A percentile compares a stretch with the other conserved stretches of the same genome.
Evolutionary conservation across 2,797 vertebrate species (phyloP).

Genomic region (Fistularia tabacaria): DNA sequence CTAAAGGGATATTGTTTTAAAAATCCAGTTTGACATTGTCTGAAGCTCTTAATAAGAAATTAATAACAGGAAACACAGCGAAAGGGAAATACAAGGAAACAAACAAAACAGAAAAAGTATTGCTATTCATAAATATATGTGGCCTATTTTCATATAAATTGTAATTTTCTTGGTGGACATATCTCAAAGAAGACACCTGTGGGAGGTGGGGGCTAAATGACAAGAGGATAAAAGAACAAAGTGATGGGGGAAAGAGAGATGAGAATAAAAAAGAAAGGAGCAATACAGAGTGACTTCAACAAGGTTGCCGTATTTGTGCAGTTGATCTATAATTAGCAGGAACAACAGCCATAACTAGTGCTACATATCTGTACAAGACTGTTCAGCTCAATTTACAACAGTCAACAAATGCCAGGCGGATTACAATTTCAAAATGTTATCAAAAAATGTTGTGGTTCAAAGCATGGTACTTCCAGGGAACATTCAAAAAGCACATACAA

Average conservation of each 20-base stretch:
- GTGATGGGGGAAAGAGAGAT: neutral
- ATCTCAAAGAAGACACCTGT: slow-evolving; percentile 11
- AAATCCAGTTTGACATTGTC: neutral
- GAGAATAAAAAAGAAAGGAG: slow-evolving; percentile 13
- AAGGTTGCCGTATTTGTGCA: slow-evolving; percentile 79
- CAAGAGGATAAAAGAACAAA: neutral
- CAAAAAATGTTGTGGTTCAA: too few species aligned
- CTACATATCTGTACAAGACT: slow-evolving; percentile 19
- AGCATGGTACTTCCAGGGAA: too few species aligned
- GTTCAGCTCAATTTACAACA: too few species aligned
- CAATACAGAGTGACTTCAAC: slow-evolving; percentile 46
- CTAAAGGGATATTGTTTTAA: too few species aligned
- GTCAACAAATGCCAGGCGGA: too few species aligned
- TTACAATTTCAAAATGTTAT: too few species aligned
- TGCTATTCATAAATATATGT: too few species aligned
- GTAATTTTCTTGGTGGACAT: neutral
- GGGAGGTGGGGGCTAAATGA: neutral
- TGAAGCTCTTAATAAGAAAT: neutral
- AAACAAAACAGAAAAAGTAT: neutral
- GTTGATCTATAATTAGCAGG: slow-evolving; percentile 92
- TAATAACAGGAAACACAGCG: neutral
- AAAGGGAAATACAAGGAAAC: neutral
- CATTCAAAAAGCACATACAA: too few species aligned
- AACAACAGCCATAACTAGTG: slow-evolving; percentile 63
- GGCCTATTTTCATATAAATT: too few species aligned